Conservation (phyloP, 2,113 vertebrate species). For the Morphnarchus princeps region DNA sequence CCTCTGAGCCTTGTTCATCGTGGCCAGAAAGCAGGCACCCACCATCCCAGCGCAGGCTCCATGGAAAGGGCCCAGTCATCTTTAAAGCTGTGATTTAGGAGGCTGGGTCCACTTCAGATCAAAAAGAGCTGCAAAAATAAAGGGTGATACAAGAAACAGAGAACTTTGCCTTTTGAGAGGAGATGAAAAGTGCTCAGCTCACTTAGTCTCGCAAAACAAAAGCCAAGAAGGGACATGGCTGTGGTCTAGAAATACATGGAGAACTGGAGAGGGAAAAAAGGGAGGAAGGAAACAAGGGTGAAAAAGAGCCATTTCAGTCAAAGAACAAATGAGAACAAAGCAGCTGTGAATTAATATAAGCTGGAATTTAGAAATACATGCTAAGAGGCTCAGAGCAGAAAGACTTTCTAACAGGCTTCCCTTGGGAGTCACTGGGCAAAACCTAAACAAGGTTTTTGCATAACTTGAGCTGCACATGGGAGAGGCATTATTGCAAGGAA, state of each 20-base stretch:
- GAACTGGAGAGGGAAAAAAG: background rate
- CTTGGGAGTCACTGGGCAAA: constrained; percentile 16
- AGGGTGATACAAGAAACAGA: background rate
- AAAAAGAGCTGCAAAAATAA: background rate
- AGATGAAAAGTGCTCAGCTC: constrained; percentile 7
- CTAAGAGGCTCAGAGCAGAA: background rate
- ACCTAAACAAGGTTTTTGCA: background rate
- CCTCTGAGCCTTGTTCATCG: background rate
- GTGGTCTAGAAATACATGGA: background rate
- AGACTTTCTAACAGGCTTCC: background rate
- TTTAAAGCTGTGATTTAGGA: background rate
- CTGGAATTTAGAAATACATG: constrained; percentile 22
- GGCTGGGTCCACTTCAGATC: background rate
- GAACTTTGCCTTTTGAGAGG: background rate
- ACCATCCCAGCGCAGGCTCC: background rate
- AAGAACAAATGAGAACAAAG: constrained; percentile 23
- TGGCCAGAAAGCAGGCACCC: background rate
- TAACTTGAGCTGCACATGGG: background rate
- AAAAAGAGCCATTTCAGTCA: background rate
- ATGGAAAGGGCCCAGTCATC: background rate
- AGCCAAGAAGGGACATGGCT: background rate
- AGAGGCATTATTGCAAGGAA: background rate
- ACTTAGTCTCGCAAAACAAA: constrained; percentile 8
- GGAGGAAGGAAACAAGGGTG: background rate
- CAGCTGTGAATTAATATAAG: constrained; percentile 1